Evolutionary conservation across 2,113 vertebrate species (phyloP).

Genomic region (Eolophus roseicapilla): DNA sequence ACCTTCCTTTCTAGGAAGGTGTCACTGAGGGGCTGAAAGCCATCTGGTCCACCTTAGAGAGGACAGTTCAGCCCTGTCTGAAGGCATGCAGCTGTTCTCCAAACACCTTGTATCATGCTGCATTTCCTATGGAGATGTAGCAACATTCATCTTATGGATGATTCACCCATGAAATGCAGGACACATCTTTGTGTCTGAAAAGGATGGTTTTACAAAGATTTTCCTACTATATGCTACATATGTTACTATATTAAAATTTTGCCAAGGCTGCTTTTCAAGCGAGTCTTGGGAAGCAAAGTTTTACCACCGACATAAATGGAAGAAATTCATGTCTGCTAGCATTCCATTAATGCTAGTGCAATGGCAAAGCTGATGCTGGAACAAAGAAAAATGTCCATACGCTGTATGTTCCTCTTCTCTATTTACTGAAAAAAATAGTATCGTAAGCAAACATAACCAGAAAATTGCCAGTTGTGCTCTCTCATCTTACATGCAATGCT

Average conservation of each 20-base stretch:
- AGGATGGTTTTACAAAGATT: not conserved
- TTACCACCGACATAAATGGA: not conserved
- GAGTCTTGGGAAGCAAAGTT: not conserved
- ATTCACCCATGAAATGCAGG: not conserved
- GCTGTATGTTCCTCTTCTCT: not conserved
- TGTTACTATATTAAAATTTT: not conserved
- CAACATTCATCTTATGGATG: not conserved
- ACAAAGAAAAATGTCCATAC: not conserved
- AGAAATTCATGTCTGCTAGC: not conserved
- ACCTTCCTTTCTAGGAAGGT: not conserved
- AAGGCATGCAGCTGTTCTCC: not conserved
- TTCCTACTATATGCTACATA: not conserved
- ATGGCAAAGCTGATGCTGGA: not conserved
- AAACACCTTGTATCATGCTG: not conserved
- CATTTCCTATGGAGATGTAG: accelerated
- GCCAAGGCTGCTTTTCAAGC: not conserved
- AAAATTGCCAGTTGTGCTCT: not conserved
- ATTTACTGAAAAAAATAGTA: not conserved
- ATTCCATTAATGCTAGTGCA: not conserved
- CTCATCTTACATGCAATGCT: not conserved
- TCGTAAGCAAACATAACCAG: constrained; percentile 11
- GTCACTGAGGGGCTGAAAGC: not conserved
- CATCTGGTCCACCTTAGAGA: not conserved
- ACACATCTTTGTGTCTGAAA: not conserved
- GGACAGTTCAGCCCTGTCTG: not conserved